Percentiles rank a stretch among this genome's conserved stretches.
Evolutionary conservation across 2,888 invertebrate species (phyloP).

Genomic region (Agriopis leucophaearia): DNA sequence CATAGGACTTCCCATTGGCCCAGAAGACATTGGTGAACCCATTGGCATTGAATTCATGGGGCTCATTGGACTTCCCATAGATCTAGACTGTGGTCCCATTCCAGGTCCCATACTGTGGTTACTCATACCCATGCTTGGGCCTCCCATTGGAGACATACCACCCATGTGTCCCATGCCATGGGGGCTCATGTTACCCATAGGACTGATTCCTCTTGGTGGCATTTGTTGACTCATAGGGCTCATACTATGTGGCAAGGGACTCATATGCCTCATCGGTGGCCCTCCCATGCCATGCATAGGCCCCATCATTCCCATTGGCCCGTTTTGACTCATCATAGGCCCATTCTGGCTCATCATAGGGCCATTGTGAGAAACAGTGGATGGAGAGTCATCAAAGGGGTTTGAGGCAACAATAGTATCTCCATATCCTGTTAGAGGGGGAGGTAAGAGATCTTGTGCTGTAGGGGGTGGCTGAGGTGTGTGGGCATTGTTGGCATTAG

Average conservation of each 20-base stretch:
- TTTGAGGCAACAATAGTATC: constrained; percentile 98
- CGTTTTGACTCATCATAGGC: constrained; percentile 89
- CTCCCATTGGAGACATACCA: constrained; percentile 90
- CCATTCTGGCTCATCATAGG: constrained; percentile 88
- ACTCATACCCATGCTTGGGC: constrained; percentile 89
- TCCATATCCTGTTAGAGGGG: constrained; percentile 95
- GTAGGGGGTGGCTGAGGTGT: constrained; percentile 90
- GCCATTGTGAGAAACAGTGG: constrained; percentile 86
- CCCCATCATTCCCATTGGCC: constrained; percentile 89
- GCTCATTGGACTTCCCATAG: constrained; percentile 91
- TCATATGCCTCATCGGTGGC: constrained; percentile 89
- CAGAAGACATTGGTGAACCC: constrained; percentile 90
- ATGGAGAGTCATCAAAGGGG: constrained; percentile 96
- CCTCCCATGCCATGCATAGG: constrained; percentile 88
- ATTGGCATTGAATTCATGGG: constrained; percentile 91
- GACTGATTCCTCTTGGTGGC: constrained; percentile 88
- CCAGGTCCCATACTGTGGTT: constrained; percentile 88
- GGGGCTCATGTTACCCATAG: constrained; percentile 91
- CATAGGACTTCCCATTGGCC: constrained; percentile 91
- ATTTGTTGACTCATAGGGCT: constrained; percentile 89
- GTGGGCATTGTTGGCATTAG: constrained; percentile 88
- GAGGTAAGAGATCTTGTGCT: constrained; percentile 92
- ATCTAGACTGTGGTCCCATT: constrained; percentile 84
- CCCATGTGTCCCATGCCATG: constrained; percentile 87
- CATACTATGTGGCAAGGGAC: constrained; percentile 87